Conservation (phyloP, 2,888 invertebrate genomes). For the Beris chalybata region DNA sequence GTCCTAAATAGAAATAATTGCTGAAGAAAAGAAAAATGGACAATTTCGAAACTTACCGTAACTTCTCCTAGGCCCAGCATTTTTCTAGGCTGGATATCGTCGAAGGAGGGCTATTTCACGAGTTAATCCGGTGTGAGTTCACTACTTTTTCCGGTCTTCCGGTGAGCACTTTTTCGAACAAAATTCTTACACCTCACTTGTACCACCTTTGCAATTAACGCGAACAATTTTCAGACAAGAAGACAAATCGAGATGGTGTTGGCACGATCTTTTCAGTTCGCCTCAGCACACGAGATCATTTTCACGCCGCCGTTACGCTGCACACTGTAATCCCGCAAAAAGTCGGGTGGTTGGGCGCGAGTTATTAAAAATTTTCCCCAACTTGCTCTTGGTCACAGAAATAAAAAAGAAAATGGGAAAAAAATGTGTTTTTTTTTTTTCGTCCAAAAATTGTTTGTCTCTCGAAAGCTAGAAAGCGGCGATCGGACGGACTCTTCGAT, state of each 20-base stretch:
- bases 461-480: no score
- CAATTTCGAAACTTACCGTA: conserved; percentile 32
- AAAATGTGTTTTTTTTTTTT: conserved; percentile 7
- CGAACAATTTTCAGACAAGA: background rate
- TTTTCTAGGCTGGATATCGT: conserved; percentile 5
- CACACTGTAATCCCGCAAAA: conserved; percentile 31
- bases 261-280: conserved; percentile 20
- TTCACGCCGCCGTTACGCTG: conserved; percentile 33
- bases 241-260: background rate
- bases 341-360: conserved; percentile 25
- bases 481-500: no score
- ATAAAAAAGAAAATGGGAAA: conserved; percentile 22
- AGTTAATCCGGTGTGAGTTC: background rate
- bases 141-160: conserved; percentile 2
- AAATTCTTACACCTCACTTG: conserved; percentile 14
- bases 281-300: conserved; percentile 35
- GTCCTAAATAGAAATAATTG: background rate
- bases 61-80: conserved; percentile 37
- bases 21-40: background rate
- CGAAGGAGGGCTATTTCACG: conserved; percentile 4
- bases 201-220: conserved; percentile 14
- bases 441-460: conserved; percentile 7
- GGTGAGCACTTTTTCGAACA: background rate
- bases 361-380: conserved; percentile 36
- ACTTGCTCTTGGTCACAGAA: conserved; percentile 32